Evolutionary conservation across 1,140 invertebrate genomes (phyloP).

Genomic region (Sweltsa coloradensis): DNA sequence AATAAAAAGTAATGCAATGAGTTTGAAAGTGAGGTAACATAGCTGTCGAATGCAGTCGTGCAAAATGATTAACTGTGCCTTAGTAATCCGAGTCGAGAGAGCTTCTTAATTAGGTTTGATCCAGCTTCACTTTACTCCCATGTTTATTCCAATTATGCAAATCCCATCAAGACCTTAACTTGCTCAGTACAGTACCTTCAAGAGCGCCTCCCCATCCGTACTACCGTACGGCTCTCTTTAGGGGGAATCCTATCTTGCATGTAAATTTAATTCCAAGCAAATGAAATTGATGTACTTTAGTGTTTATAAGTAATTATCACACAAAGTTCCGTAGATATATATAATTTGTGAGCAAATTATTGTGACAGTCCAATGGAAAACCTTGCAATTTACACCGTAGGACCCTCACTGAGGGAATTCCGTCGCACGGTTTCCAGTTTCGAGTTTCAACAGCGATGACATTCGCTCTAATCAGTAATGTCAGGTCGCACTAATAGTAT

Average conservation of each 20-base stretch:
- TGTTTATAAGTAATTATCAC: conserved; percentile 13
- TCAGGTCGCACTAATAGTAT: too few species aligned
- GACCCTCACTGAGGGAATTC: too few species aligned
- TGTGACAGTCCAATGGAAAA: conserved; percentile 1
- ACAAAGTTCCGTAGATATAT: background rate
- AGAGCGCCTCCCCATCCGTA: background rate
- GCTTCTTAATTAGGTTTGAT: conserved; percentile 10
- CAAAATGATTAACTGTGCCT: too few species aligned
- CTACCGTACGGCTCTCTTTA: background rate
- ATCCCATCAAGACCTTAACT: conserved; percentile 8
- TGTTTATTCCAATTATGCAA: conserved; percentile 12
- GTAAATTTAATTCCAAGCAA: conserved; percentile 11
- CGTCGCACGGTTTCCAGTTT: too few species aligned
- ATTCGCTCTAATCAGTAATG: too few species aligned
- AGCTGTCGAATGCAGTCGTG: too few species aligned
- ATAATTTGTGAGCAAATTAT: conserved; percentile 6
- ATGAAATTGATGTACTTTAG: conserved; percentile 13
- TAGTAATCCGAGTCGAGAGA: conserved; percentile 1
- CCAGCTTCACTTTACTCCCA: conserved; percentile 9
- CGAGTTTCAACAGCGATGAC: too few species aligned
- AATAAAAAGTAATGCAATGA: too few species aligned
- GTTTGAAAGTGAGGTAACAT: too few species aligned
- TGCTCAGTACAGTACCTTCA: background rate
- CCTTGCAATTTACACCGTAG: too few species aligned
- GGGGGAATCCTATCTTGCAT: conserved; percentile 7